Evolutionary conservation across 2,888 invertebrate genomes (phyloP).

Genomic region (Epirrhoe tristata): DNA sequence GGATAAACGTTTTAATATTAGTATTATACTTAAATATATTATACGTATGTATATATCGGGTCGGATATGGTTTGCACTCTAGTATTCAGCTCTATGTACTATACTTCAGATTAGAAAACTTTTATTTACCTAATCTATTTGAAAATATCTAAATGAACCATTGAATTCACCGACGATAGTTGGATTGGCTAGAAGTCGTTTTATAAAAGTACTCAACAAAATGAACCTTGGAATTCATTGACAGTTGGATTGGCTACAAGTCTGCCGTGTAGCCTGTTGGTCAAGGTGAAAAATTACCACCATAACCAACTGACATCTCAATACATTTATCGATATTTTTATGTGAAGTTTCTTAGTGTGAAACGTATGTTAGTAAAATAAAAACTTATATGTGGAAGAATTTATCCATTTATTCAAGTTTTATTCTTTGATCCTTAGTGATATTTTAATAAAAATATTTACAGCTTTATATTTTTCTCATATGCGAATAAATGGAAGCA

Average conservation of each 20-base stretch:
- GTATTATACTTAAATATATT: too few relatives aligned
- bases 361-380: constrained; percentile 23
- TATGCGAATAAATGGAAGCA: neutral
- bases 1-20: too few relatives aligned
- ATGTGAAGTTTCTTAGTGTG: constrained; percentile 23
- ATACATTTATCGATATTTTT: constrained; percentile 35
- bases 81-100: too few relatives aligned
- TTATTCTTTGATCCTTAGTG: neutral
- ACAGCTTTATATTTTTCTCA: neutral
- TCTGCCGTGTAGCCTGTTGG: constrained; percentile 18
- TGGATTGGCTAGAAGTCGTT: neutral
- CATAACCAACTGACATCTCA: constrained; percentile 42
- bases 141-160: neutral
- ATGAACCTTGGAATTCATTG: neutral
- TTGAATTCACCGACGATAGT: constrained; percentile 14
- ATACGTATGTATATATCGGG: too few relatives aligned
- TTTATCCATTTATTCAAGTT: neutral
- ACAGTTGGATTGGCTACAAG: constrained; percentile 7
- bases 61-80: too few relatives aligned
- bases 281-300: constrained; percentile 74
- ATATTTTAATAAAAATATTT: neutral
- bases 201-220: too few relatives aligned
- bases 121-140: too few relatives aligned
- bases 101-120: too few relatives aligned
- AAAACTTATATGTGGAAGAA: neutral